Conservation (phyloP, 2,797 vertebrate genomes). For the Acrocephalus scirpaceus region DNA sequence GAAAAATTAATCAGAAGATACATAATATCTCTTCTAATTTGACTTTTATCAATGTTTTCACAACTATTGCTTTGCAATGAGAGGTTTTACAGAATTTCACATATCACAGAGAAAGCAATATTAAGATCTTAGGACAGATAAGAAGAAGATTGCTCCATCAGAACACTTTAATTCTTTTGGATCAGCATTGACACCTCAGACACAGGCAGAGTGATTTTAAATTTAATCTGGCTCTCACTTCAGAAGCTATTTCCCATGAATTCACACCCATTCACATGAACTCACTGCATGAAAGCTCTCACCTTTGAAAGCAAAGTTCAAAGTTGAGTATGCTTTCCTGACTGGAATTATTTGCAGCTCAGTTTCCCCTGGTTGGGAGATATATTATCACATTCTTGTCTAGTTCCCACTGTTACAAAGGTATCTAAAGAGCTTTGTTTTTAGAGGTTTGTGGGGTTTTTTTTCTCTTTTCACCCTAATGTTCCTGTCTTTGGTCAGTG, state of each 20-base stretch:
- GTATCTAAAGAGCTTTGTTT: neutral
- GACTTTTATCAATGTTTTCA: neutral
- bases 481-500: neutral
- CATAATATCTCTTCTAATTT: neutral
- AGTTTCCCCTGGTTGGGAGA: neutral
- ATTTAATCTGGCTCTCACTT: neutral
- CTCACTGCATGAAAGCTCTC: neutral
- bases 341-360: neutral
- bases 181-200: neutral
- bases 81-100: neutral
- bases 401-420: neutral
- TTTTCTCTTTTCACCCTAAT: neutral
- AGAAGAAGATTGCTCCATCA: neutral
- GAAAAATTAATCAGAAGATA: neutral
- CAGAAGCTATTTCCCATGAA: neutral
- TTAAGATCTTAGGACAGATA: neutral
- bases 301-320: conserved; percentile 39
- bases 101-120: neutral
- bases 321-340: conserved; percentile 1
- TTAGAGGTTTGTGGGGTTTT: neutral
- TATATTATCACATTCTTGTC: neutral
- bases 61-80: neutral
- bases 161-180: neutral
- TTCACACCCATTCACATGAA: neutral
- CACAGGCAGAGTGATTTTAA: neutral